Conservation (phyloP, 1,140 invertebrate species). For the Trigoniulus corallinus region DNA sequence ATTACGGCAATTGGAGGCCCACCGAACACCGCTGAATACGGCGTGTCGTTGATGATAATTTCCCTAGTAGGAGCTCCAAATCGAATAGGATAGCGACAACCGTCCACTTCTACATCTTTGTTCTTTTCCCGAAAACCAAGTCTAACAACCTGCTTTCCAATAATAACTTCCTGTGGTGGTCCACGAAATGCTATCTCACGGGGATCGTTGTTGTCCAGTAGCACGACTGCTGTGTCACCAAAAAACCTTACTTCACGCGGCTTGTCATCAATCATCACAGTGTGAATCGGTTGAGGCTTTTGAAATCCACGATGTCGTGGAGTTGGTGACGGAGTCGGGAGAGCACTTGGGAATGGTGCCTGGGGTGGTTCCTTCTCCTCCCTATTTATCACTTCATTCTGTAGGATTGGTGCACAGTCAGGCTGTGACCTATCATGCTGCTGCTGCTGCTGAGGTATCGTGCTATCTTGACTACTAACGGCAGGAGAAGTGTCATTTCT, state of each 20-base stretch:
- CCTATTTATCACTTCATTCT: neutral
- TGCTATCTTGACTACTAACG: neutral
- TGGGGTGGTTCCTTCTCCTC: neutral
- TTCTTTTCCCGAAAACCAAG: constrained; percentile 20
- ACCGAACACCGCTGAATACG: constrained; percentile 77
- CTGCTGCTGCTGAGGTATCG: neutral
- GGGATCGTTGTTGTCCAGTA: constrained; percentile 66
- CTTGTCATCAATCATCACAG: constrained; percentile 68
- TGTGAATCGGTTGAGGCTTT: constrained; percentile 40
- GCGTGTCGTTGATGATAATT: constrained; percentile 61
- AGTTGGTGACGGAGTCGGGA: neutral
- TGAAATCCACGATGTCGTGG: neutral
- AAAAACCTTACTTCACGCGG: constrained; percentile 72
- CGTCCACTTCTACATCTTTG: constrained; percentile 27
- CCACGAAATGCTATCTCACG: constrained; percentile 59
- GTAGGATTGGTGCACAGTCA: neutral
- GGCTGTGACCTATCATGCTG: neutral
- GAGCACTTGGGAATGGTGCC: neutral
- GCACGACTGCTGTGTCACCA: constrained; percentile 61
- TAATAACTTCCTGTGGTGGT: constrained; percentile 16
- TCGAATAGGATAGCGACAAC: constrained; percentile 42
- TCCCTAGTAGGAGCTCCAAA: constrained; percentile 85
- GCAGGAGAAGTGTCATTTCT: neutral
- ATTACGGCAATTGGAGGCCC: constrained; percentile 69
- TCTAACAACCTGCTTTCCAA: constrained; percentile 16